These are phyloP conservation scores for Pseudorhiza aurosa DNA, from an alignment of 30 jellyfish, hydroid and myxozoan genomes.

Conservation along the genomic window DNA sequence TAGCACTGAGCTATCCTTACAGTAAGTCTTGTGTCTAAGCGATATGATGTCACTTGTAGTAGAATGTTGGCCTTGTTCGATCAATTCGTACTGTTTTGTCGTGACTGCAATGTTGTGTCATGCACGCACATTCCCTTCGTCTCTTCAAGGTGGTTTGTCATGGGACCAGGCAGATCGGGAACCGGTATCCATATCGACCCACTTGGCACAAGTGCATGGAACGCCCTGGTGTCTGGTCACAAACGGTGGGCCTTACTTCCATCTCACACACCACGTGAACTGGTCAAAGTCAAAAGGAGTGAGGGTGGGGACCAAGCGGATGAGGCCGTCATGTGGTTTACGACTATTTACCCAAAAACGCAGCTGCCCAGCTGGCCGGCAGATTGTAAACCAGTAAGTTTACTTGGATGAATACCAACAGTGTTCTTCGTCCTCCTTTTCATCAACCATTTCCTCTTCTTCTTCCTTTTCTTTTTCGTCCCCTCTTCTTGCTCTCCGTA, in stretches of 20 bases:
- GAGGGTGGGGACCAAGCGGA: conserved; percentile 98
- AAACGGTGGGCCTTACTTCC: conserved; percentile 98
- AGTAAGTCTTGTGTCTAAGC: no score
- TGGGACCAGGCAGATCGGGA: conserved; percentile 97
- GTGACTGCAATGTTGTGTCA: no score
- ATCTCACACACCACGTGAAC: conserved; percentile 94
- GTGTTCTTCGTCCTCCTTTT: no score
- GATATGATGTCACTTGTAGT: no score
- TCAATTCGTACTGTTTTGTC: no score
- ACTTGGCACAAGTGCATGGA: conserved; percentile 99
- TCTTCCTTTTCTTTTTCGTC: no score
- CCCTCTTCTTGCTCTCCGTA: no score
- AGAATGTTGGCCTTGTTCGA: no score
- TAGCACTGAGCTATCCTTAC: no score
- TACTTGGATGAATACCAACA: no score
- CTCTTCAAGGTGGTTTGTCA: conserved; percentile 86
- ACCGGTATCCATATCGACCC: conserved; percentile 99
- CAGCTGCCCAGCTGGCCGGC: conserved; percentile 95
- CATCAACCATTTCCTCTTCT: no score
- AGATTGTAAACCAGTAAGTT: conserved; percentile 89
- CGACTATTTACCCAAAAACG: conserved; percentile 75
- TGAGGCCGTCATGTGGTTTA: conserved; percentile 96
- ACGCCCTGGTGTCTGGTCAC: conserved; percentile 92
- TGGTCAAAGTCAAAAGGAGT: conserved; percentile 71
- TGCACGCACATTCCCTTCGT: no score